Evolutionary conservation across 2,797 vertebrate species (phyloP), one percentile per base, ranked within the genome.

Genomic region (Columba guinea): DNA sequence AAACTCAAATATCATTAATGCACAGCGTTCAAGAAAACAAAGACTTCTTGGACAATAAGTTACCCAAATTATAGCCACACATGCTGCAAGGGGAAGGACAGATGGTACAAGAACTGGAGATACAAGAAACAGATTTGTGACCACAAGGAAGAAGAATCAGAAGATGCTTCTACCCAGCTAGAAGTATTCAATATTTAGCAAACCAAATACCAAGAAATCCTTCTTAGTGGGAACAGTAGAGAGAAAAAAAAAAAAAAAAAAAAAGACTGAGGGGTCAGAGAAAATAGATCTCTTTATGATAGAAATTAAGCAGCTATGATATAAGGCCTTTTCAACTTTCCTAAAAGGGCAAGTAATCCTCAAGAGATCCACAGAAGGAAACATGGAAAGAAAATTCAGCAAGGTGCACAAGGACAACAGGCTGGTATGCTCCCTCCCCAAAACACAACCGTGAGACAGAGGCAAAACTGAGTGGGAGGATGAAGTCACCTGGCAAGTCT

Each of bases 91-190:
- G 93, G 90, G 86, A 94, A 93, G 87, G 95, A 97, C 95, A 97
- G 95, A 95, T 96, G 95, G 95, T 94, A 88, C 86, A 95, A 96
- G 95, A 96, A 97, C 93, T 94, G 84, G 95, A 96, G 91, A 96
- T 84, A 93, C 67, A 94, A 95, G 93, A 95, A 95, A 96, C 93
- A 96, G 94, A 96, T 96, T 97, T 96, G 95, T 96, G 96, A 96
- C 96, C 95, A 96, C 95, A 94, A 96, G 95, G 86, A 96, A 94
- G 91, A 90, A 89, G 93, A 96, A 94, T 88, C 87, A 19, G 85
- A 35, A 97, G 80, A 94, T 90, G 92, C 95, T 96, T 97, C 92
- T 94, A 95, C 56, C 68, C 89, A 83, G 91, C 80, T 92, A 96
- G 94, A 95, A 97, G 84, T 96, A 94, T 60, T 85, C 81, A 94